A percentile compares a stretch with the other conserved stretches of the same genome.
Evolutionary conservation across 2,797 vertebrate species (phyloP).

Genomic region (Eulemur mongoz): DNA sequence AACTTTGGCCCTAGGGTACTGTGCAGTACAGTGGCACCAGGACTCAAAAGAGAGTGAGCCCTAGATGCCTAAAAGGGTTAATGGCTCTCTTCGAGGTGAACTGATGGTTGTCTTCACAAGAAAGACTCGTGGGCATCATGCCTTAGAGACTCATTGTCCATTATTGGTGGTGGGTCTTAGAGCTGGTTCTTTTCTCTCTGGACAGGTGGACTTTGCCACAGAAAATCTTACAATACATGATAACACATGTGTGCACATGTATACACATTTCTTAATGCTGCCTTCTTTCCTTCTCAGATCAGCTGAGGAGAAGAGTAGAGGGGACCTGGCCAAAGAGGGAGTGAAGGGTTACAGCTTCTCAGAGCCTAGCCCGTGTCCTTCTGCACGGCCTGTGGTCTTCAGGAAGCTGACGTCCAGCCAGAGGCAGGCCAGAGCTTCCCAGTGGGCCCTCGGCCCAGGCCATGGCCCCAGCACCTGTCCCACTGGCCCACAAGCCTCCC

Average conservation of each 20-base stretch:
- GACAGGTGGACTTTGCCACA: not conserved
- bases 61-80: not conserved
- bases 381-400: not conserved
- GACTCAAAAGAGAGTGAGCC: not conserved
- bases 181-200: slow-evolving; percentile 11
- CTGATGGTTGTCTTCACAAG: not conserved
- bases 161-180: not conserved
- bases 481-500: not conserved
- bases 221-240: not conserved
- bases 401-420: not conserved
- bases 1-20: not conserved
- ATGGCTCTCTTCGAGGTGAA: not conserved
- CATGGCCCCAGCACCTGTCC: not conserved
- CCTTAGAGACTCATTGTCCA: not conserved
- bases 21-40: not conserved
- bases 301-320: not conserved
- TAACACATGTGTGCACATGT: not conserved
- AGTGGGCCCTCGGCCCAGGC: not conserved
- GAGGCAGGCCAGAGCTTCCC: not conserved
- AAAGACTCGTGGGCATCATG: not conserved
- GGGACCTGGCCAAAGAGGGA: not conserved
- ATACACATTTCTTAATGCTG: not conserved
- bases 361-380: not conserved
- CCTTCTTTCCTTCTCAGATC: not conserved
- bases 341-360: not conserved